Percentiles rank a stretch among this genome's conserved stretches.
phyloP scores from a whole-genome alignment of 2,797 vertebrate genomes.

The Zonotrichia albicollis region DNA sequence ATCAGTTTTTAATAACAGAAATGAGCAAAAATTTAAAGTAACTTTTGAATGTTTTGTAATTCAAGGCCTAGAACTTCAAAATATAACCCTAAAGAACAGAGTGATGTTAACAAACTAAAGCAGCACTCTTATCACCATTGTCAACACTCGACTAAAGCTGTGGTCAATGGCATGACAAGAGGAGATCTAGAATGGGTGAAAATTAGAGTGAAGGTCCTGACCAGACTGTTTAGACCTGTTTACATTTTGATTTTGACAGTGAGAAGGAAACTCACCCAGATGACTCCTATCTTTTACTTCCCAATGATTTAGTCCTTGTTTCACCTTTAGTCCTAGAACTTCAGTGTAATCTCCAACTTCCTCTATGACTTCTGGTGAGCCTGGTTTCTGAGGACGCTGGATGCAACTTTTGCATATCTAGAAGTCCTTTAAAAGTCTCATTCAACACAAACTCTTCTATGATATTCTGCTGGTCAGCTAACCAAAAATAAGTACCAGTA shows the following conservation, averaged over 20 bases:
- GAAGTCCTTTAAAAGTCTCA: background rate
- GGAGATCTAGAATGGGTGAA: background rate
- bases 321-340: background rate
- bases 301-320: background rate
- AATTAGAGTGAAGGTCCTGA: background rate
- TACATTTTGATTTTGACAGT: background rate
- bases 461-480: background rate
- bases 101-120: background rate
- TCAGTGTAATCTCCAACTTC: background rate
- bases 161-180: background rate
- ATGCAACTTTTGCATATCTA: background rate
- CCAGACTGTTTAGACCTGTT: background rate
- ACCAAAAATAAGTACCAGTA: background rate
- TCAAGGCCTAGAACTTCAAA: background rate
- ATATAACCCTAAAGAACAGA: background rate
- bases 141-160: background rate
- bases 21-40: background rate
- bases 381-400: background rate
- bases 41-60: background rate
- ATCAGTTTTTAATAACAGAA: background rate
- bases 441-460: background rate
- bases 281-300: background rate
- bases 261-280: background rate
- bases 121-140: background rate
- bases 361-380: background rate